Conservation (phyloP, 2,888 invertebrate species). For the Orthosia cruda region DNA sequence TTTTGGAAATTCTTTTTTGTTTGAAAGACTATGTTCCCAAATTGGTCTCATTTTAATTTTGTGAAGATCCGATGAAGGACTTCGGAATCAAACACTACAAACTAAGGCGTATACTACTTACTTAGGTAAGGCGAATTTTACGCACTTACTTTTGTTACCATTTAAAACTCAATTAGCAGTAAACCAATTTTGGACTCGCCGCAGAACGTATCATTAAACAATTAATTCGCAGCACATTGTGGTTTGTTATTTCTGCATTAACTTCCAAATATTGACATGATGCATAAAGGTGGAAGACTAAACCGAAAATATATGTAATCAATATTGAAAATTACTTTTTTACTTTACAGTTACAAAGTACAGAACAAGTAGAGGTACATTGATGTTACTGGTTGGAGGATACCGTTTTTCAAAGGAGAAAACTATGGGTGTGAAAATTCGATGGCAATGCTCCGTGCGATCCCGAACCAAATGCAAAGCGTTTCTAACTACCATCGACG, state of each 20-base stretch:
- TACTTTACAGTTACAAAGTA: constrained; percentile 56
- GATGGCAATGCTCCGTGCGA: constrained; percentile 80
- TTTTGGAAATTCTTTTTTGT: too few species aligned
- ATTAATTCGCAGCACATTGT: neutral
- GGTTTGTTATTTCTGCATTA: constrained; percentile 1
- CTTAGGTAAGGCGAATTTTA: too few species aligned
- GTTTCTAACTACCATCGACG: constrained; percentile 58
- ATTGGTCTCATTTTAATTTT: too few species aligned
- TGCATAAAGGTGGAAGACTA: neutral
- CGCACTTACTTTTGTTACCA: too few species aligned
- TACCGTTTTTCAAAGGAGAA: constrained; percentile 67
- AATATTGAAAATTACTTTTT: constrained; percentile 7
- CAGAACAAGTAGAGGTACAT: constrained; percentile 65
- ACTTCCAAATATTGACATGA: neutral
- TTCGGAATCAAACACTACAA: too few species aligned
- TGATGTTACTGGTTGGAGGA: constrained; percentile 65
- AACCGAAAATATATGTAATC: neutral
- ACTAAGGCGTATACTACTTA: too few species aligned
- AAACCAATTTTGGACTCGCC: too few species aligned
- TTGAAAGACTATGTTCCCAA: too few species aligned
- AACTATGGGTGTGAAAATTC: constrained; percentile 61
- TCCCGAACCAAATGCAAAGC: constrained; percentile 67
- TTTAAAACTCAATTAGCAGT: too few species aligned
- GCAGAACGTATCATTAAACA: neutral
- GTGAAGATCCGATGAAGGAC: too few species aligned